Percentiles rank a stretch among this genome's conserved stretches.
phyloP scores from a whole-genome alignment of 2,888 invertebrate species.

The Lacanobia wlatinum region DNA sequence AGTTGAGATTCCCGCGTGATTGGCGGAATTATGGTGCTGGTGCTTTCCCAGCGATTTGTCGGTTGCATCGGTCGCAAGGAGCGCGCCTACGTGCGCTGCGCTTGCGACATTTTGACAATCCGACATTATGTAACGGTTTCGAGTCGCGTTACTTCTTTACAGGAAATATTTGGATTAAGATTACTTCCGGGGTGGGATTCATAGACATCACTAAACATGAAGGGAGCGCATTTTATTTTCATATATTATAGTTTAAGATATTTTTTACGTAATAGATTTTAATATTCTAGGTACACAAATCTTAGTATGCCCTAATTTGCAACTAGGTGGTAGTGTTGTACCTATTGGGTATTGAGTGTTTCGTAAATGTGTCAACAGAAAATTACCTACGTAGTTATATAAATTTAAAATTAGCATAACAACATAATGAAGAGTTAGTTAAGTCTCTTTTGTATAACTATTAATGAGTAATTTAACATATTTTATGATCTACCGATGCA shows the following conservation, averaged over 20 bases:
- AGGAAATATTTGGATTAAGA: conserved; percentile 35
- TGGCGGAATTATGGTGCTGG: conserved; percentile 74
- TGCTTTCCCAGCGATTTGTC: conserved; percentile 79
- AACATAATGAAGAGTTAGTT: conserved; percentile 28
- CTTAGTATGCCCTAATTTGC: background rate
- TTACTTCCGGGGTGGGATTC: conserved; percentile 35
- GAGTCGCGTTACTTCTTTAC: conserved; percentile 58
- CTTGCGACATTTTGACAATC: conserved; percentile 88
- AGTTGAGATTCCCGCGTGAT: conserved; percentile 77
- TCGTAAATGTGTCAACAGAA: conserved; percentile 1
- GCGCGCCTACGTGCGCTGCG: conserved; percentile 79
- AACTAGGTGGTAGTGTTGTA: background rate
- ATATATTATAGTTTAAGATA: background rate
- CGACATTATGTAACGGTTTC: conserved; percentile 79
- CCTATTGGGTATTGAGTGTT: conserved; percentile 7
- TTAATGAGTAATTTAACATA: conserved; percentile 40
- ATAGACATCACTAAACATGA: background rate
- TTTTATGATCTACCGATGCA: conserved; percentile 47
- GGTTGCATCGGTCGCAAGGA: conserved; percentile 75
- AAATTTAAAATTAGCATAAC: conserved; percentile 40
- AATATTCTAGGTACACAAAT: background rate
- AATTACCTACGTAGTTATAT: conserved; percentile 18
- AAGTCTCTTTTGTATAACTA: conserved; percentile 32
- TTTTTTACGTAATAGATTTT: background rate
- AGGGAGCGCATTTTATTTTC: background rate